Base-by-base conservation (phyloP, 1,140 invertebrate species). In the Cataglyphis hispanica region DNA sequence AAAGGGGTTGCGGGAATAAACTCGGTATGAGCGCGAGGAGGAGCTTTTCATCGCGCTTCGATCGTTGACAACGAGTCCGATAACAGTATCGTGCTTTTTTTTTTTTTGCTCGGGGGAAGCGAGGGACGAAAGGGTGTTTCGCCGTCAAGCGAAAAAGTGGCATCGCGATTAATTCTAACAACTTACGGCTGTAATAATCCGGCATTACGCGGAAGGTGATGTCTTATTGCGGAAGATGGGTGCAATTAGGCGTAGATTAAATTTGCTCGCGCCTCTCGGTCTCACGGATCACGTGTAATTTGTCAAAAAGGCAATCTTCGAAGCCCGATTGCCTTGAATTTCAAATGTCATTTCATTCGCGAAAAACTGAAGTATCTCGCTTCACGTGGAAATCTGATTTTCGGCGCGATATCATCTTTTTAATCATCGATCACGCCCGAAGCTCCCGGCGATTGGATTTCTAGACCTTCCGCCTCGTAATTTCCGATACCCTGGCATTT, bases 1-100 rank as follows among this genome's bases (percentile, higher is more conserved):
- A 74, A 83, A 83, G 67, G 78, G 78, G 78, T 83, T 83, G 67
- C 78, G 67, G 67, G 67, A 83, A 72, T 83, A 83, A 83, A 83
- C 78, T 83, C 66, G 67, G 67, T 60, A 60, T 61, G 53, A 74
- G 22, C 46, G 50, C 67, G 46, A 16, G 2, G 67, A 60, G 78
- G n/a, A n/a, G n/a, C n/a, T 83, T 83, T 74, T 60, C 67, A 74
- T 74, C 78, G 67, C 72, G 53, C 27, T 60, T 83, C 63, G 61
- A 67, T 67, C 60, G 60, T 40, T 31, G 25, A 60, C 78, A 72
- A 83, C 78, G 60, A 74, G 61, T 50, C 46, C 53, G 67, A 72
- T 83, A 60, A 60, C 67, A 74, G 61, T 83, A n/a, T n/a, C n/a
- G n/a, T n/a, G n/a, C n/a, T 74, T 83, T 37, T 83, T 83, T 27